phyloP scores from a whole-genome alignment of 30 jellyfish, hydroid and myxozoan genomes.

The Catostylus mosaicus region DNA sequence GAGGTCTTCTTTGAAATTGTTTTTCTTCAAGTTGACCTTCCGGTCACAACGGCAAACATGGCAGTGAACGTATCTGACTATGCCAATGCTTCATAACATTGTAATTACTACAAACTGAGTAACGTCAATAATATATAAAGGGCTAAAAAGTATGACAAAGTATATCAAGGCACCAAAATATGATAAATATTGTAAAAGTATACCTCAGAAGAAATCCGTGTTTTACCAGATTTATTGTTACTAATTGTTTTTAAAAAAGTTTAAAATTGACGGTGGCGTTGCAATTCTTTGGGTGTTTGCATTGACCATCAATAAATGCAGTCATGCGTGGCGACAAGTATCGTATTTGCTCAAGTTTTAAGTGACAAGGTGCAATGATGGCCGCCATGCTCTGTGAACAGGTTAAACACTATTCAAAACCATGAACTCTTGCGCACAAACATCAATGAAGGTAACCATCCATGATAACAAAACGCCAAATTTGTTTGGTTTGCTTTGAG shows the following conservation, averaged over 20 bases:
- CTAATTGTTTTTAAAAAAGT: slow-evolving; percentile 1
- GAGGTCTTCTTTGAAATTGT: background rate
- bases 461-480: background rate
- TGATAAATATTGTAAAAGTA: background rate
- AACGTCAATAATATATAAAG: too few species aligned
- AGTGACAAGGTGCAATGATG: background rate
- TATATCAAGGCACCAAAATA: background rate
- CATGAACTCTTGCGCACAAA: slow-evolving; percentile 7
- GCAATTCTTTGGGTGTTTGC: slow-evolving; percentile 25
- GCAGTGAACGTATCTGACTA: background rate
- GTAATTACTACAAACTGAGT: too few species aligned
- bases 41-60: background rate
- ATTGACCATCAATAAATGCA: slow-evolving; percentile 10
- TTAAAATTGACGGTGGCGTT: background rate
- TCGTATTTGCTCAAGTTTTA: slow-evolving; percentile 18
- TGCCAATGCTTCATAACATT: background rate
- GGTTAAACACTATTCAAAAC: slow-evolving; percentile 18
- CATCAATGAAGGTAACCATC: background rate
- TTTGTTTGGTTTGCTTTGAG: background rate
- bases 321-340: background rate
- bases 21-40: background rate
- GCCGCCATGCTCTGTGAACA: background rate
- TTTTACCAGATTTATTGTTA: background rate
- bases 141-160: background rate
- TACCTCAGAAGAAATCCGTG: slow-evolving; percentile 1